A percentile compares a stretch with the other conserved stretches of the same genome.
These are phyloP conservation scores for Eudasyphora cyanicolor DNA, from an alignment of 2,888 invertebrate genomes.

Conservation along the genomic window DNA sequence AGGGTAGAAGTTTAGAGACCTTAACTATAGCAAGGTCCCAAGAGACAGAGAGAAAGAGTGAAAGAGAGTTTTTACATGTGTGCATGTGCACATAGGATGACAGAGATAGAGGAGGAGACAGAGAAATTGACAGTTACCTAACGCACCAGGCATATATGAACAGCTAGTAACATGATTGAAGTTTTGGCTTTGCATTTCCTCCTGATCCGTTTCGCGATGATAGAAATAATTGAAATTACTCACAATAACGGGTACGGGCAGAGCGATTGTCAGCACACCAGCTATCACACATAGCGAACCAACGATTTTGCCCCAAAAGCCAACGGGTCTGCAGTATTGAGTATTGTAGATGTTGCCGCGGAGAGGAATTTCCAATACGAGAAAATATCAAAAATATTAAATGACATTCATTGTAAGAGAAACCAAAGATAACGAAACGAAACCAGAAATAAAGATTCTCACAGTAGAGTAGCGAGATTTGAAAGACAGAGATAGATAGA, in stretches of 20 bases:
- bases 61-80: no score
- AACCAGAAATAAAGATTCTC: slow-evolving; percentile 30
- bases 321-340: slow-evolving; percentile 89
- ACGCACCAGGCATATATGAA: slow-evolving; percentile 96
- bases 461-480: no score
- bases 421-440: slow-evolving; percentile 43
- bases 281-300: slow-evolving; percentile 99
- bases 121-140: slow-evolving; percentile 83
- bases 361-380: slow-evolving; percentile 17
- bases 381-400: slow-evolving; percentile 43
- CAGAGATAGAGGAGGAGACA: slow-evolving; percentile 55
- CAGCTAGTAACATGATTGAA: slow-evolving; percentile 98
- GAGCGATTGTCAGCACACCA: slow-evolving; percentile 98
- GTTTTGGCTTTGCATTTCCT: slow-evolving; percentile 99
- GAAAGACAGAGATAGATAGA: no score
- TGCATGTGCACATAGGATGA: slow-evolving; percentile 16
- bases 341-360: background rate
- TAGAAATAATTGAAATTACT: slow-evolving; percentile 99
- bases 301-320: slow-evolving; percentile 99
- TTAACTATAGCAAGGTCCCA: background rate
- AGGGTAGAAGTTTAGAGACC: no score
- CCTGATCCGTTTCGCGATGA: slow-evolving; percentile 99
- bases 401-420: slow-evolving; percentile 45
- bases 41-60: background rate
- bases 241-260: slow-evolving; percentile 99